Conservation (phyloP, 2,797 vertebrate species). For the Nothura maculosa region DNA sequence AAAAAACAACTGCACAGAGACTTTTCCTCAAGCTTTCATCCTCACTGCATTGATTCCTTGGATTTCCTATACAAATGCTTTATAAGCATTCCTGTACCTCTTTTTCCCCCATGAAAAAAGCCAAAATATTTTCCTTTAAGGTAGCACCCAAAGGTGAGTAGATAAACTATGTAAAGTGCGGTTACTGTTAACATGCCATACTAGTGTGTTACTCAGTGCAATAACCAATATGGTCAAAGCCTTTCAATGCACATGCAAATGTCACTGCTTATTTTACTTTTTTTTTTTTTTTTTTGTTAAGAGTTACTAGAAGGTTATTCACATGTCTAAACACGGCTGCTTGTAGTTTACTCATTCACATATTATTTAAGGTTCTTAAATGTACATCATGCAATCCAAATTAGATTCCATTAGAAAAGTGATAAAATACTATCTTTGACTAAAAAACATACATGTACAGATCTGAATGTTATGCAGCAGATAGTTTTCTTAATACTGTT, state of each 20-base stretch:
- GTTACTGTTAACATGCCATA: constrained; percentile 82
- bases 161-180: constrained; percentile 90
- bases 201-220: constrained; percentile 87
- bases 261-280: constrained; percentile 69
- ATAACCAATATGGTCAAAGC: constrained; percentile 86
- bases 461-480: neutral
- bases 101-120: constrained; percentile 73
- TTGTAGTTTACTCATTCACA: constrained; percentile 63
- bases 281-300: constrained; percentile 48
- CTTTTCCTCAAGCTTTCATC: constrained; percentile 36
- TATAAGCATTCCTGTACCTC: constrained; percentile 74
- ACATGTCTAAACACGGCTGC: constrained; percentile 63
- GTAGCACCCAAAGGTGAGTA: constrained; percentile 86
- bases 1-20: constrained; percentile 19
- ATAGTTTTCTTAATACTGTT: constrained; percentile 4
- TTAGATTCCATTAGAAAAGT: constrained; percentile 66
- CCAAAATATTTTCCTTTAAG: constrained; percentile 71
- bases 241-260: constrained; percentile 81
- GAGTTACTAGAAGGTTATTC: constrained; percentile 76
- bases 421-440: constrained; percentile 62
- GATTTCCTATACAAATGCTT: constrained; percentile 65
- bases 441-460: constrained; percentile 41
- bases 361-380: constrained; percentile 57
- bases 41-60: constrained; percentile 24
- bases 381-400: constrained; percentile 66